These are phyloP conservation scores for Eulemur macaco DNA, from an alignment of 2,113 vertebrate genomes.

Conservation along the genomic window DNA sequence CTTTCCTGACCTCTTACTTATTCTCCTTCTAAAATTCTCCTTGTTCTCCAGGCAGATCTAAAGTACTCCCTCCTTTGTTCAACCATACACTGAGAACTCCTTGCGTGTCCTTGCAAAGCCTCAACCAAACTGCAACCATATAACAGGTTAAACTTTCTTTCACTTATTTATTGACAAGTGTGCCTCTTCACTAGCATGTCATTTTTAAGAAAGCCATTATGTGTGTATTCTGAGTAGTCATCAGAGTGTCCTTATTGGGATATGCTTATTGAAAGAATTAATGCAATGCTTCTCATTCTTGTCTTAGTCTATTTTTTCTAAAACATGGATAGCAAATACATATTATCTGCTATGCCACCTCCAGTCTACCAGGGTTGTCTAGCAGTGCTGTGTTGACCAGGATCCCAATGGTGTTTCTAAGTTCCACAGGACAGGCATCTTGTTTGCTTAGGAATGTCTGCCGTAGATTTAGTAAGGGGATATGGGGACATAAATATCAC, in stretches of 20 bases:
- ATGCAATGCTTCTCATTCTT: not conserved
- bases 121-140: not conserved
- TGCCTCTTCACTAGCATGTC: not conserved
- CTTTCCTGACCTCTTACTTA: not conserved
- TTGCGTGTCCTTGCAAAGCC: not conserved
- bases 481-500: not conserved
- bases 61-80: not conserved
- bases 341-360: not conserved
- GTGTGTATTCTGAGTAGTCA: not conserved
- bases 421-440: not conserved
- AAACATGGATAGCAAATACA: not conserved
- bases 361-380: not conserved
- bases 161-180: not conserved
- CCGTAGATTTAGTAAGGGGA: rapidly evolving
- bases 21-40: not conserved
- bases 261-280: not conserved
- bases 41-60: not conserved
- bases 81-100: not conserved
- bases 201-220: not conserved
- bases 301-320: not conserved
- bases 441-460: not conserved
- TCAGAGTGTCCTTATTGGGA: not conserved
- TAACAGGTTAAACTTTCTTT: not conserved
- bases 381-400: not conserved
- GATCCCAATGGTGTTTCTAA: not conserved